These are phyloP conservation scores for Hydrolagus affinis DNA, from an alignment of 2,113 vertebrate genomes.

Conservation along the genomic window DNA sequence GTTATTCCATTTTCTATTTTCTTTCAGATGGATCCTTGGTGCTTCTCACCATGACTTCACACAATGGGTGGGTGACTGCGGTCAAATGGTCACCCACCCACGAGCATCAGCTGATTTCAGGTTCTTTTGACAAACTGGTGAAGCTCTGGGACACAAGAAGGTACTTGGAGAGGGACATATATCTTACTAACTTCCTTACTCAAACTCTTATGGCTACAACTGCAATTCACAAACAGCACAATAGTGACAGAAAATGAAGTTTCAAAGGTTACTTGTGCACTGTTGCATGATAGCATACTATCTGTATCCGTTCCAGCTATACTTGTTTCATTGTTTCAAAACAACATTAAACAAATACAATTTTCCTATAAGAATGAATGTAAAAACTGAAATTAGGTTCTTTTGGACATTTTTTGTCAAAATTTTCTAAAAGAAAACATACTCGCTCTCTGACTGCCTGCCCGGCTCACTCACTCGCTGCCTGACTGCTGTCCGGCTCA, in stretches of 20 bases:
- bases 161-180: conserved; percentile 49
- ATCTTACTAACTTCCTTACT: neutral
- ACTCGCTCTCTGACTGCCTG: no score
- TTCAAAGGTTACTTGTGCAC: neutral
- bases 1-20: neutral
- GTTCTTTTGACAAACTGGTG: conserved; percentile 88
- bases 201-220: neutral
- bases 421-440: no score
- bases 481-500: no score
- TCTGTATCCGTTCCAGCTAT: no score
- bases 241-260: neutral
- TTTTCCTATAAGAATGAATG: no score
- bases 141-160: conserved; percentile 97
- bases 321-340: neutral
- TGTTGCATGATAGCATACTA: neutral
- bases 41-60: conserved; percentile 82
- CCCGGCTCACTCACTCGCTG: no score
- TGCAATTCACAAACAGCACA: neutral
- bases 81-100: conserved; percentile 87
- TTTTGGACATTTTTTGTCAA: no score
- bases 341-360: neutral
- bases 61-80: conserved; percentile 89
- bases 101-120: conserved; percentile 85
- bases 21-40: conserved; percentile 84
- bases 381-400: no score